phyloP scores from a whole-genome alignment of 2,888 invertebrate genomes.

The Beris morrisii region DNA sequence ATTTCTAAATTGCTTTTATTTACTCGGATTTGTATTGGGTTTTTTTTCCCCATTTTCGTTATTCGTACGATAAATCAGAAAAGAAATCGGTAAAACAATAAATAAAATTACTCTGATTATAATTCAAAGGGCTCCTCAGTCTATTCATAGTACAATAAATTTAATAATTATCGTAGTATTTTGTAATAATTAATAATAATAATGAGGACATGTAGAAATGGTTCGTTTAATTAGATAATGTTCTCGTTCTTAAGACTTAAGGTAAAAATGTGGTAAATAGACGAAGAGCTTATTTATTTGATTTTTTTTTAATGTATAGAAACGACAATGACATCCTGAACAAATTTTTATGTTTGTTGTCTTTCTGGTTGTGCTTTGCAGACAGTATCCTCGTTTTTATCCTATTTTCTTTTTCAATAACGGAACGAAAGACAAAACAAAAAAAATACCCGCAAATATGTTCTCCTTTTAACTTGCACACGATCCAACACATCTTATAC shows the following conservation, averaged over 20 bases:
- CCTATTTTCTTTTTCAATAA: neutral
- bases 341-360: constrained; percentile 24
- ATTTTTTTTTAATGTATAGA: constrained; percentile 1
- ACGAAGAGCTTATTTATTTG: constrained; percentile 23
- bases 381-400: constrained; percentile 9
- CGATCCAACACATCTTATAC: constrained; percentile 17
- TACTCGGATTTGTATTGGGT: neutral
- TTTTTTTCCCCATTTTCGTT: neutral
- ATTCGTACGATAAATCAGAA: neutral
- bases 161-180: constrained; percentile 31
- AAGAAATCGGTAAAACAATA: constrained; percentile 4
- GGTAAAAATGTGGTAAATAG: constrained; percentile 33
- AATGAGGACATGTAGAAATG: constrained; percentile 28
- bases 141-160: constrained; percentile 31
- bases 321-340: no score
- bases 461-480: constrained; percentile 12
- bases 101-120: neutral
- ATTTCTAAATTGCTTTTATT: constrained; percentile 15
- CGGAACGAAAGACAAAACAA: neutral
- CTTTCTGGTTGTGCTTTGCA: constrained; percentile 15
- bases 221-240: constrained; percentile 4
- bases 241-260: constrained; percentile 19
- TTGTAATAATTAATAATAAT: constrained; percentile 25
- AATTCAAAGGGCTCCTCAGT: constrained; percentile 28
- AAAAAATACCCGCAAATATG: constrained; percentile 17